Evolutionary conservation across 1,140 invertebrate species (phyloP).

Genomic region (Aphis gossypii): DNA sequence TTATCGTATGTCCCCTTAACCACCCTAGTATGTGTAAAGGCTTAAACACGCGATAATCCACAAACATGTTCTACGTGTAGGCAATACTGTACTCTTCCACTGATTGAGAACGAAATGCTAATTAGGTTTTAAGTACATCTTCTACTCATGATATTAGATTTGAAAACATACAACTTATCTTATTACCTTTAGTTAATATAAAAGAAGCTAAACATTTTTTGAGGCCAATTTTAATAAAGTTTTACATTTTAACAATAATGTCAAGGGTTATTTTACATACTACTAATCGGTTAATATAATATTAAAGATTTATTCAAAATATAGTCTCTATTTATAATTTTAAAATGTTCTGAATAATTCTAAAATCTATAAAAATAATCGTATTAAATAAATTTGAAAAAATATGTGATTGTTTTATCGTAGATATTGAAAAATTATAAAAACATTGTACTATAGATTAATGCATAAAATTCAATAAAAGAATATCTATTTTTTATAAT

Average conservation of each 20-base stretch:
- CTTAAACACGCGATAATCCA: background rate
- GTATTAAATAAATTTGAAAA: too few relatives aligned
- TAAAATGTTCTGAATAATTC: background rate
- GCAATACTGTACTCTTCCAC: background rate
- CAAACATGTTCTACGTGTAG: background rate
- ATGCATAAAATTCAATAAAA: too few relatives aligned
- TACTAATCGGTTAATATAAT: background rate
- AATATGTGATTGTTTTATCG: too few relatives aligned
- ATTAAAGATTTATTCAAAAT: background rate
- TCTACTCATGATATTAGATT: background rate
- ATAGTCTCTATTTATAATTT: too few relatives aligned
- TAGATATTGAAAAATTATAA: too few relatives aligned
- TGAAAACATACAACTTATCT: background rate
- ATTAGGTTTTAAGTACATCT: background rate
- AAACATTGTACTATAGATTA: too few relatives aligned
- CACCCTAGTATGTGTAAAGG: background rate
- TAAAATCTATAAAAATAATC: background rate
- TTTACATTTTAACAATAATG: background rate
- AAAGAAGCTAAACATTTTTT: background rate
- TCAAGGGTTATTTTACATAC: background rate
- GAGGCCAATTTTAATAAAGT: background rate
- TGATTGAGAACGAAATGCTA: background rate
- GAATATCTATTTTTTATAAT: too few relatives aligned
- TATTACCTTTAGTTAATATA: background rate
- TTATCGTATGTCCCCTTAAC: background rate